A percentile compares a stretch with the other conserved stretches of the same genome.
phyloP scores from a whole-genome alignment of 2,888 invertebrate genomes.

The Drosophila niveifrons region DNA sequence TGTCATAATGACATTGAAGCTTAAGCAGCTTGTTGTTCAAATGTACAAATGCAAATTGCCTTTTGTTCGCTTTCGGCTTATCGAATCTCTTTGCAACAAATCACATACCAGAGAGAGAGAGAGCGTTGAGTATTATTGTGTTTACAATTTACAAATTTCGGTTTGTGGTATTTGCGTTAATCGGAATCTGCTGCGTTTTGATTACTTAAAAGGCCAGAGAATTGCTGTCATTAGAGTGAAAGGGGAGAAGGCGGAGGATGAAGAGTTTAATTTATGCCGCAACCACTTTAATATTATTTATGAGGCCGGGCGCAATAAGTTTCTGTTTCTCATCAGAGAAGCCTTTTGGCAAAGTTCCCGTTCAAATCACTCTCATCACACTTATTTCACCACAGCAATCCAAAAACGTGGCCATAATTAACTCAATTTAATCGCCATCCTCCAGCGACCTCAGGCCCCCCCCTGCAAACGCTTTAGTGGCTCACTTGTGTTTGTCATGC shows the following conservation, averaged over 20 bases:
- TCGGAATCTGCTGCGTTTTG: constrained; percentile 24
- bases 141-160: constrained; percentile 7
- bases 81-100: constrained; percentile 9
- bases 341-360: constrained; percentile 14
- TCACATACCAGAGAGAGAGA: constrained; percentile 11
- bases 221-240: constrained; percentile 24
- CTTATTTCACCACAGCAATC: constrained; percentile 59
- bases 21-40: neutral
- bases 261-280: constrained; percentile 21
- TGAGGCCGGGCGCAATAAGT: constrained; percentile 36
- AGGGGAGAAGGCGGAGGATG: neutral
- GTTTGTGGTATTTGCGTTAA: constrained; percentile 24
- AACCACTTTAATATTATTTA: constrained; percentile 53
- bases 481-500: constrained; percentile 65
- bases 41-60: constrained; percentile 8
- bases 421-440: constrained; percentile 73
- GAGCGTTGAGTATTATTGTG: constrained; percentile 4
- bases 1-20: neutral
- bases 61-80: neutral
- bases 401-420: constrained; percentile 72
- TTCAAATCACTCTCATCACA: constrained; percentile 64
- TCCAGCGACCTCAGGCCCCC: constrained; percentile 15
- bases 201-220: constrained; percentile 30
- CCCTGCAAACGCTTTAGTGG: constrained; percentile 71
- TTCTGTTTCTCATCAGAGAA: constrained; percentile 40